These are phyloP conservation scores for Pelosia muscerda DNA, from an alignment of 2,888 invertebrate genomes.

Conservation along the genomic window DNA sequence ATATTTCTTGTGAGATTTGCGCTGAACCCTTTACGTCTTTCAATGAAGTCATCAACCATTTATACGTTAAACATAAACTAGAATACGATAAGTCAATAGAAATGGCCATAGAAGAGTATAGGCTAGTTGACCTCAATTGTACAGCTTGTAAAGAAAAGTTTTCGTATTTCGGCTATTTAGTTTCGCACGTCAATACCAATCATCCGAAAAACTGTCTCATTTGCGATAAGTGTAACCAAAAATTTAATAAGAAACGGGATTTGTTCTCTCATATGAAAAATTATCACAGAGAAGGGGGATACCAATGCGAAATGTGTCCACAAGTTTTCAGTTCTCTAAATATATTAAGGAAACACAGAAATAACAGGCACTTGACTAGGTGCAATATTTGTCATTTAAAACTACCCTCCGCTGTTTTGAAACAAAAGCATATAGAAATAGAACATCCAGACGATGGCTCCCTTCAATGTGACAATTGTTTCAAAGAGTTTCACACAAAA, in stretches of 20 bases:
- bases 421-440: slow-evolving; percentile 76
- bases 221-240: slow-evolving; percentile 80
- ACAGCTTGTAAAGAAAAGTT: slow-evolving; percentile 73
- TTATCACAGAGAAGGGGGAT: slow-evolving; percentile 81
- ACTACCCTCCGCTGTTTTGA: slow-evolving; percentile 75
- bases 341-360: slow-evolving; percentile 76
- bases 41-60: slow-evolving; percentile 69
- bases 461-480: slow-evolving; percentile 74
- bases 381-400: slow-evolving; percentile 76
- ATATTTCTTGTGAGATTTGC: slow-evolving; percentile 74
- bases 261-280: slow-evolving; percentile 81
- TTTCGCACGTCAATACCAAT: slow-evolving; percentile 76
- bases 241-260: slow-evolving; percentile 79
- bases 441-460: slow-evolving; percentile 81
- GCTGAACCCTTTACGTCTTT: slow-evolving; percentile 60
- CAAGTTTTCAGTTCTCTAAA: slow-evolving; percentile 75
- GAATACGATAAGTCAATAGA: slow-evolving; percentile 74
- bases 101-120: slow-evolving; percentile 80
- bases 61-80: slow-evolving; percentile 68
- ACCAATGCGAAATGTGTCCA: slow-evolving; percentile 75
- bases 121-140: slow-evolving; percentile 71
- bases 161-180: slow-evolving; percentile 77
- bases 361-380: slow-evolving; percentile 74
- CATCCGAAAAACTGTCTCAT: slow-evolving; percentile 80
- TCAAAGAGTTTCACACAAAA: slow-evolving; percentile 79